Conservation (phyloP, 2,797 vertebrate species). For the Fundulus diaphanus region DNA sequence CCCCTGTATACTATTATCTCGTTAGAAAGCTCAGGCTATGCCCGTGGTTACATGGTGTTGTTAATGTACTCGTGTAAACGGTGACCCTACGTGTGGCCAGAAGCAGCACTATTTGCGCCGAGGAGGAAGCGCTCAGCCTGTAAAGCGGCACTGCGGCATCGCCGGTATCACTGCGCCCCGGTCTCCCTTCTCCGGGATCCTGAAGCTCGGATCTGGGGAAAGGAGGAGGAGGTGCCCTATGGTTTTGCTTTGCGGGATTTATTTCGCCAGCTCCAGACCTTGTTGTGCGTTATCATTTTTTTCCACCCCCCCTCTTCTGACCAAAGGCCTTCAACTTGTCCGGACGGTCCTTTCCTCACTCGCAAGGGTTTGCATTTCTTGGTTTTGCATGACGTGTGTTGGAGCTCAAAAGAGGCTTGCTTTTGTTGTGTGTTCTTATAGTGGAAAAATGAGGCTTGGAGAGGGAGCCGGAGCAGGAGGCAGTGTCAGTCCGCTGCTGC, state of each 20-base stretch:
- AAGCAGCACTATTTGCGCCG: slow-evolving; percentile 82
- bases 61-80: background rate
- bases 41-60: background rate
- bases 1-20: background rate
- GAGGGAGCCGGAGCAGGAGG: slow-evolving; percentile 70
- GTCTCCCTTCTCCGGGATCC: slow-evolving; percentile 82
- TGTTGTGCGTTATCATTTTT: slow-evolving; percentile 69
- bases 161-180: slow-evolving; percentile 84
- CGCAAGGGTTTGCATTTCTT: slow-evolving; percentile 86
- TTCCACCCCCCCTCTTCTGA: slow-evolving; percentile 44
- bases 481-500: slow-evolving; percentile 76
- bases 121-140: slow-evolving; percentile 83
- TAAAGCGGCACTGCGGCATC: slow-evolving; percentile 88
- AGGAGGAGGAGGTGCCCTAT: slow-evolving; percentile 72
- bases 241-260: slow-evolving; percentile 78
- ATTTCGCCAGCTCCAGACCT: slow-evolving; percentile 77
- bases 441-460: slow-evolving; percentile 72
- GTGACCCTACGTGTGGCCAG: slow-evolving; percentile 11
- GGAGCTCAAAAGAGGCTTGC: slow-evolving; percentile 77
- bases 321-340: slow-evolving; percentile 81
- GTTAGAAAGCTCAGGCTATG: rapidly evolving
- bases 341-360: slow-evolving; percentile 77
- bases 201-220: slow-evolving; percentile 78
- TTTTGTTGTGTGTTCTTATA: slow-evolving; percentile 78
- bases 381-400: slow-evolving; percentile 86